Evolutionary conservation across 2,113 vertebrate species (phyloP).

Genomic region (Ctenodactylus gundi): DNA sequence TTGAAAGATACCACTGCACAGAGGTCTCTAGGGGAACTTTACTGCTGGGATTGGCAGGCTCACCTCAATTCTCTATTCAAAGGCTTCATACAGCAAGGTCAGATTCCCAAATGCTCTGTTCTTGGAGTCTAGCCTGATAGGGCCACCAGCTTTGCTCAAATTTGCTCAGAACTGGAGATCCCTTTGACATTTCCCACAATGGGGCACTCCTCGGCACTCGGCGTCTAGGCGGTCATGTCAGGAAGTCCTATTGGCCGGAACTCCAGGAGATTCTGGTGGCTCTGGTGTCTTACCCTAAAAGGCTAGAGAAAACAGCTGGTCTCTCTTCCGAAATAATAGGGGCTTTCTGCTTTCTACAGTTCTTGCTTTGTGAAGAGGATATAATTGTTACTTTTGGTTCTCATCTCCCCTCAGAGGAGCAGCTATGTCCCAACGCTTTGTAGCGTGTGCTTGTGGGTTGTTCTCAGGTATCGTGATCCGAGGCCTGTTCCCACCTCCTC

Average conservation of each 20-base stretch:
- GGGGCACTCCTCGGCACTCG: too few relatives aligned
- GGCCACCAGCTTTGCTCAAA: not conserved
- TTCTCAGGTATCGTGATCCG: constrained; percentile 74
- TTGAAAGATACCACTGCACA: not conserved
- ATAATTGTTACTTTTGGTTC: constrained; percentile 56
- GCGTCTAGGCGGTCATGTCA: not conserved
- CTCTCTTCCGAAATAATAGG: constrained; percentile 34
- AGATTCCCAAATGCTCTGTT: not conserved
- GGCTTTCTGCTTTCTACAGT: constrained; percentile 72
- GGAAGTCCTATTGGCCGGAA: not conserved
- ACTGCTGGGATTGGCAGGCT: not conserved
- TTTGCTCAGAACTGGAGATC: not conserved
- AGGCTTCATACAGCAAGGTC: not conserved
- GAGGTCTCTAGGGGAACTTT: not conserved
- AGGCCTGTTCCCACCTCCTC: constrained; percentile 77
- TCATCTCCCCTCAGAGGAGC: constrained; percentile 71
- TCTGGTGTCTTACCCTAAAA: not conserved
- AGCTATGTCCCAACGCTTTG: constrained; percentile 67
- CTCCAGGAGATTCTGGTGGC: not conserved
- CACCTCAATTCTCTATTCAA: not conserved
- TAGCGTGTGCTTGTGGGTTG: constrained; percentile 65
- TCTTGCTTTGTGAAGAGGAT: constrained; percentile 76
- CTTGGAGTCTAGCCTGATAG: not conserved
- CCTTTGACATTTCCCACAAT: not conserved
- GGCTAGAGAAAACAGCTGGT: constrained; percentile 65